Percentiles rank a stretch among this genome's conserved stretches.
These are phyloP conservation scores for Pycnonotus jocosus DNA, from an alignment of 2,113 vertebrate genomes.

Conservation along the genomic window DNA sequence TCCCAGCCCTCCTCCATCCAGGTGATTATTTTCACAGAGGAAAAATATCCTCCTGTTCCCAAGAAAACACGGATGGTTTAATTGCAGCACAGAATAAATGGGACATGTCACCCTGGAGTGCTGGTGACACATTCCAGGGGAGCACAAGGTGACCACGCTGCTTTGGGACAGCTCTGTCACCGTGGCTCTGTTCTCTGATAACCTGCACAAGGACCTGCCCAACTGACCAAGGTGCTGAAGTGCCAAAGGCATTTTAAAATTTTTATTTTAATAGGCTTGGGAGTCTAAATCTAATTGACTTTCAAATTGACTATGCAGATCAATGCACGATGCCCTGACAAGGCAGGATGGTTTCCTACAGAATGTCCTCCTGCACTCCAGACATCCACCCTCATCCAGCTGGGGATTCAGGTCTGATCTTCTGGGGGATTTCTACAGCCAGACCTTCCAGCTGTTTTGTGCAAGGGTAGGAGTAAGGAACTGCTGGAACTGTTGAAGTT, in stretches of 20 bases:
- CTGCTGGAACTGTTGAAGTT: background rate
- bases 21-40: background rate
- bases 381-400: background rate
- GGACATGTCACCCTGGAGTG: background rate
- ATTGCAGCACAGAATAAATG: background rate
- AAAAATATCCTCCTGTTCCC: background rate
- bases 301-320: background rate
- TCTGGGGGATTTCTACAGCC: background rate
- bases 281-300: slow-evolving; percentile 43
- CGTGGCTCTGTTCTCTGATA: background rate
- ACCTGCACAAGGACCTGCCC: background rate
- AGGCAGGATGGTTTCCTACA: background rate
- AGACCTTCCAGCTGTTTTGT: background rate
- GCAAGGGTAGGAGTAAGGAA: background rate
- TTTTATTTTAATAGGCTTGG: slow-evolving; percentile 9
- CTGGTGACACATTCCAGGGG: background rate
- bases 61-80: background rate
- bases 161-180: background rate
- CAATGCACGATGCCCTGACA: slow-evolving; percentile 13
- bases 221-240: background rate
- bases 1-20: background rate
- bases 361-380: background rate
- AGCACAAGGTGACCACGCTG: background rate
- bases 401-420: background rate
- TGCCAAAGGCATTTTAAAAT: background rate